Base-by-base conservation (phyloP, 2,797 vertebrate genomes). In the Lacerta viridis region DNA sequence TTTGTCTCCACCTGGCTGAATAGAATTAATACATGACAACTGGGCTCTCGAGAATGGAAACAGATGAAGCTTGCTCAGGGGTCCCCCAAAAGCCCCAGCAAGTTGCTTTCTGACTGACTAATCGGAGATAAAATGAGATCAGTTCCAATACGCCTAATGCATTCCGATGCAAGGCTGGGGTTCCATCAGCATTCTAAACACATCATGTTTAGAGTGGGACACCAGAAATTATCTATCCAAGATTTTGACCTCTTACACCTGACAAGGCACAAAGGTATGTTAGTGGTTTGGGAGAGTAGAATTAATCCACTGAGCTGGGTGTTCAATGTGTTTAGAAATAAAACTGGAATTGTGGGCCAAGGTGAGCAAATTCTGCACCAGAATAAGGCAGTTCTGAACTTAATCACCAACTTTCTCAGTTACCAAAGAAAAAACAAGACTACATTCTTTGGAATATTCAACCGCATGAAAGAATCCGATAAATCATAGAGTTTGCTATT, bases 1-100 rank as follows among this genome's bases (percentile, higher is more conserved):
- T 55, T 29, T 41, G 29, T 4, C 78, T 71, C 66, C 78, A 87
- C 36, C 79, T 87, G 86, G 33, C 46, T 33, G 77, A 71, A 50
- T 71, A 46, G 46, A 71, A 72, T 71, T 59, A 59, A 29, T 27
- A 39, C 7, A 39, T 71, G 33, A 71, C 43, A 80, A 5, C 33
- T 55, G 46, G 77, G 20, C 61, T 59, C 77, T 72, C 27, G 66
- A 59, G 77, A 50, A 86, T 5, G 39, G n/a, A 20, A 80, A 39
- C 64, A 50, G 59, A 75, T 78, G 41, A 46, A 27, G 27, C 39
- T 23, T 78, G 17, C n/a, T 18, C 39, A 64, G 10, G 75, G 64
- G 41, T 27, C n/a, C 64, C 46, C 43, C 41, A 69, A 23, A 39
- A 27, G 17, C 55, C 75, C 39, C n/a, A 23, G 23, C 71, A 61